Percentiles rank a stretch among this genome's conserved stretches.
Evolutionary conservation across 2,888 invertebrate species (phyloP).

Genomic region (Ochropleura plecta): DNA sequence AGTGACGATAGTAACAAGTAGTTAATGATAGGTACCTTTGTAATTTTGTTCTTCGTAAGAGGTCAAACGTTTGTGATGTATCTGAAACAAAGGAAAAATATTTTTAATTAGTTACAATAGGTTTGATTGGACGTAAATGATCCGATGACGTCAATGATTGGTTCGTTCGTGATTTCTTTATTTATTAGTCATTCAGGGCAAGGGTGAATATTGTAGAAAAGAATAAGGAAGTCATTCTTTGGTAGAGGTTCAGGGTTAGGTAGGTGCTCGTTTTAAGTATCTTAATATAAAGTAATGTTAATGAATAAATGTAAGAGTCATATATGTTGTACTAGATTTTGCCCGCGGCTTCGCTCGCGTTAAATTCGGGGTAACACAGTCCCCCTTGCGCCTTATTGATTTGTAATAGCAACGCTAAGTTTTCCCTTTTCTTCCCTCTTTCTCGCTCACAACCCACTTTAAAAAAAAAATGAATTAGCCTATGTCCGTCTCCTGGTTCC

Average conservation of each 20-base stretch:
- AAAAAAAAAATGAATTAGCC: too few relatives aligned
- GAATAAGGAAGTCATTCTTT: background rate
- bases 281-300: background rate
- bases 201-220: background rate
- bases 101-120: slow-evolving; percentile 54
- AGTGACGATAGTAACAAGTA: slow-evolving; percentile 49
- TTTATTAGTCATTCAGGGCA: background rate
- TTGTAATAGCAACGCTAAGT: too few relatives aligned
- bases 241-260: background rate
- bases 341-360: too few relatives aligned
- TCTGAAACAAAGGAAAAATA: slow-evolving; percentile 81
- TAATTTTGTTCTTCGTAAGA: slow-evolving; percentile 82
- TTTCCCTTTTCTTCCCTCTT: too few relatives aligned
- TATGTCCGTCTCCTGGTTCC: too few relatives aligned
- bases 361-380: too few relatives aligned
- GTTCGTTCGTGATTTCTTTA: background rate
- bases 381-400: too few relatives aligned
- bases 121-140: slow-evolving; percentile 40
- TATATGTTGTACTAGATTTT: background rate
- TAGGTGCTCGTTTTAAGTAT: background rate
- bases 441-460: too few relatives aligned
- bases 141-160: slow-evolving; percentile 15
- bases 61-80: slow-evolving; percentile 78
- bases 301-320: background rate
- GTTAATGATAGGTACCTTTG: slow-evolving; percentile 78